Evolutionary conservation across 1,140 invertebrate species (phyloP).

Genomic region (Bombus terrestris): DNA sequence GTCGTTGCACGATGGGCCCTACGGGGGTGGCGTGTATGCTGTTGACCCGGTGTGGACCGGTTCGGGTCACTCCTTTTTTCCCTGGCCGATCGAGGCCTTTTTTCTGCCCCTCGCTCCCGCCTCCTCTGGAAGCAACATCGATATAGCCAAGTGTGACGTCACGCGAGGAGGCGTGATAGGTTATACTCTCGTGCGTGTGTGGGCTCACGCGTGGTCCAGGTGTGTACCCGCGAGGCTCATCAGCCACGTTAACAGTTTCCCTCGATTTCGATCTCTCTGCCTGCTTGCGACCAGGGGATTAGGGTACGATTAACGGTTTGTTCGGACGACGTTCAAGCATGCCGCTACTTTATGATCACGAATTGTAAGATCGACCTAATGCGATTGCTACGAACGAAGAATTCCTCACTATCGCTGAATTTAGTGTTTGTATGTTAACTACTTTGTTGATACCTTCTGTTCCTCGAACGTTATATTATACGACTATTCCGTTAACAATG

Average conservation of each 20-base stretch:
- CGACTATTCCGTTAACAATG: no score
- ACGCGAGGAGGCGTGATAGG: slow-evolving; percentile 78
- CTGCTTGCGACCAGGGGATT: neutral
- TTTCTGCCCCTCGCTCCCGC: slow-evolving; percentile 39
- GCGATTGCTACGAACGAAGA: neutral
- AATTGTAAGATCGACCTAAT: neutral
- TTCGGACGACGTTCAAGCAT: neutral
- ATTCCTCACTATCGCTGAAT: neutral
- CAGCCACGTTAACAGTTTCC: slow-evolving; percentile 28
- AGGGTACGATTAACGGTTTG: neutral
- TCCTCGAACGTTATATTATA: no score
- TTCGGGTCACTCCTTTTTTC: slow-evolving; percentile 75
- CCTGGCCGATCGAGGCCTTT: slow-evolving; percentile 55
- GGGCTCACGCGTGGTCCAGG: slow-evolving; percentile 64
- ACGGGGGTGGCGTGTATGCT: slow-evolving; percentile 78
- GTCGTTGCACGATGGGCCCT: slow-evolving; percentile 69
- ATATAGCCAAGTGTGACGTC: slow-evolving; percentile 78
- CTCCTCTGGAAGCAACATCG: neutral
- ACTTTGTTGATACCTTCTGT: no score
- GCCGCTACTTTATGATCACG: neutral
- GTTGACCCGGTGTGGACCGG: slow-evolving; percentile 79
- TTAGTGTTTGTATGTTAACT: no score
- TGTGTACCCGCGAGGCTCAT: slow-evolving; percentile 61
- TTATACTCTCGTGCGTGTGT: slow-evolving; percentile 48
- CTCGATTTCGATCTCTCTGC: slow-evolving; percentile 33